A percentile compares a stretch with the other conserved stretches of the same genome.
Conservation (phyloP, 1,140 invertebrate genomes). For the Sesamia nonagrioides region DNA sequence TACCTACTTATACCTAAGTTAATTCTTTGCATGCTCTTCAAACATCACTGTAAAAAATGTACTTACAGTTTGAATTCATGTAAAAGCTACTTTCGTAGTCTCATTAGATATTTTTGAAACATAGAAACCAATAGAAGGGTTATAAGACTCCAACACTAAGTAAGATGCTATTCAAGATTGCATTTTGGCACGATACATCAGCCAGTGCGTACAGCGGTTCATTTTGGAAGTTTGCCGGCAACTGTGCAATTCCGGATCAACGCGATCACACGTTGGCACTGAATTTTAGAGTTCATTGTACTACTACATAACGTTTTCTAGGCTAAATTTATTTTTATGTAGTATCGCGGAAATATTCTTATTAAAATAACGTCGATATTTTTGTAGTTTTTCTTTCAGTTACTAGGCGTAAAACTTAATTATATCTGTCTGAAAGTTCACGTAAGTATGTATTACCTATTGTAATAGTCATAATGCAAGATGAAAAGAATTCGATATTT, state of each 20-base stretch:
- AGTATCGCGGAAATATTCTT: slow-evolving; percentile 14
- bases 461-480: too few species aligned
- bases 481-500: too few species aligned
- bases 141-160: background rate
- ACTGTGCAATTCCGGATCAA: slow-evolving; percentile 42
- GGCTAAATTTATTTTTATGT: slow-evolving; percentile 19
- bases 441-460: too few species aligned
- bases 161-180: slow-evolving; percentile 20
- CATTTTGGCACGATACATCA: slow-evolving; percentile 42
- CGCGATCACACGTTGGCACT: slow-evolving; percentile 37
- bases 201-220: slow-evolving; percentile 18
- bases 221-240: slow-evolving; percentile 50
- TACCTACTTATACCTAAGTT: too few species aligned
- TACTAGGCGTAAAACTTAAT: background rate
- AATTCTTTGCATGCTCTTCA: too few species aligned
- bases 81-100: background rate
- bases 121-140: background rate
- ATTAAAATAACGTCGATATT: background rate
- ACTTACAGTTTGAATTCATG: too few species aligned
- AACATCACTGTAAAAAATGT: too few species aligned
- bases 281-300: slow-evolving; percentile 49
- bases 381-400: background rate
- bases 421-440: too few species aligned
- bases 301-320: slow-evolving; percentile 35
- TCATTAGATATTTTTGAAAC: background rate